phyloP scores from a whole-genome alignment of 1,140 invertebrate species.

The Drosophila ficusphila region DNA sequence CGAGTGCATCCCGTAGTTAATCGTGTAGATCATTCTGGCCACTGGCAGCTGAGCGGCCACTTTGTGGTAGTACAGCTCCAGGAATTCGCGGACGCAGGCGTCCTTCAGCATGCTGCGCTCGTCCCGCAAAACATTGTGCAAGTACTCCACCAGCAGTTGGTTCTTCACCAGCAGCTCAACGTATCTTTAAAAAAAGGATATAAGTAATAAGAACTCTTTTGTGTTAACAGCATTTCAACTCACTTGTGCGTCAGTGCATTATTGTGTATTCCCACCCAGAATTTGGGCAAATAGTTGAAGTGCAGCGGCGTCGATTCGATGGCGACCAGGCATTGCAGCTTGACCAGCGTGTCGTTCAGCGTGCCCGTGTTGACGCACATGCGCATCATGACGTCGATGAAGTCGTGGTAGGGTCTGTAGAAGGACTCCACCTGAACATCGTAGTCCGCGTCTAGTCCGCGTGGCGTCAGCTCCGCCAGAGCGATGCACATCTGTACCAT shows the following conservation, averaged over 20 bases:
- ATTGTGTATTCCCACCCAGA: slow-evolving; percentile 84
- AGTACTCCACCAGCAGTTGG: slow-evolving; percentile 75
- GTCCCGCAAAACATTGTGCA: slow-evolving; percentile 75
- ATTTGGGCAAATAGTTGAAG: slow-evolving; percentile 83
- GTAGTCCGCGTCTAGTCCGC: slow-evolving; percentile 91
- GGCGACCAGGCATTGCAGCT: slow-evolving; percentile 78
- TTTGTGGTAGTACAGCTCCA: slow-evolving; percentile 83
- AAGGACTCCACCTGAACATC: slow-evolving; percentile 91
- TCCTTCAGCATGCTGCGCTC: slow-evolving; percentile 80
- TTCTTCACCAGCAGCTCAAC: slow-evolving; percentile 76
- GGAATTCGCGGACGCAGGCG: slow-evolving; percentile 73
- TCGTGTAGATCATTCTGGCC: slow-evolving; percentile 80
- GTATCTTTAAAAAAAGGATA: slow-evolving; percentile 57
- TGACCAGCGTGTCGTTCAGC: slow-evolving; percentile 79
- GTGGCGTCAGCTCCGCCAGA: slow-evolving; percentile 86
- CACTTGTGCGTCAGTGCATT: slow-evolving; percentile 83
- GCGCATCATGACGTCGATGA: slow-evolving; percentile 94
- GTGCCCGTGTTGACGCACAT: slow-evolving; percentile 88
- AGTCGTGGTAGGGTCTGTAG: slow-evolving; percentile 92
- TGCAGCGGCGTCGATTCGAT: slow-evolving; percentile 82
- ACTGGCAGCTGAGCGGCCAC: slow-evolving; percentile 73
- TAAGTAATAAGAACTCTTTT: accelerated
- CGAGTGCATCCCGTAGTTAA: slow-evolving; percentile 81
- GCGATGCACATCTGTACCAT: slow-evolving; percentile 95
- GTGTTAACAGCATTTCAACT: slow-evolving; percentile 24